Percentiles rank a stretch among this genome's conserved stretches.
phyloP scores from a whole-genome alignment of 2,113 vertebrate genomes.

The Setophaga coronata region DNA sequence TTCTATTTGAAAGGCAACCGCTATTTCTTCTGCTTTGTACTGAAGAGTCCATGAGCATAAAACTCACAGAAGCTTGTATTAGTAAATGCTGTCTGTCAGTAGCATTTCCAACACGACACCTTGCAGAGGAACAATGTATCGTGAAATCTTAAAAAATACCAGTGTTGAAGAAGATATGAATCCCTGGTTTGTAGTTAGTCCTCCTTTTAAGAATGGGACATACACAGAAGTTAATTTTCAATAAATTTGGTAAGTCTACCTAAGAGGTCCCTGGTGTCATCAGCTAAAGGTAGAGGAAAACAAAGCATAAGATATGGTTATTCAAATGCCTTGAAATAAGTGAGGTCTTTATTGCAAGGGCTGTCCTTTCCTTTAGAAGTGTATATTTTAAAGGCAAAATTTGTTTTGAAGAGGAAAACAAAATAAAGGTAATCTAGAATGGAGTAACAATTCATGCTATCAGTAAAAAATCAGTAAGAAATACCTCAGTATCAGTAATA shows the following conservation, averaged over 20 bases:
- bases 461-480: background rate
- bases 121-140: background rate
- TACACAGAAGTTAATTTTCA: background rate
- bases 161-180: background rate
- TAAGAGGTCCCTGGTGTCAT: background rate
- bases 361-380: background rate
- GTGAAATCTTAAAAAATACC: background rate
- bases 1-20: background rate
- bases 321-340: background rate
- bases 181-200: background rate
- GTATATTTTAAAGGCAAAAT: background rate
- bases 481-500: background rate
- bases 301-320: background rate
- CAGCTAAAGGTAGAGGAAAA: background rate
- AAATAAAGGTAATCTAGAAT: background rate
- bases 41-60: background rate
- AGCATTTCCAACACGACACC: background rate
- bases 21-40: background rate
- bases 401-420: background rate
- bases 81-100: background rate
- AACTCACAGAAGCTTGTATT: background rate
- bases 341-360: background rate
- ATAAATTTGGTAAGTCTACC: background rate
- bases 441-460: background rate
- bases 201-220: background rate